Evolutionary conservation across 2,888 invertebrate species (phyloP), one percentile per base, ranked within the genome.

Genomic region (Melanophora roralis): DNA sequence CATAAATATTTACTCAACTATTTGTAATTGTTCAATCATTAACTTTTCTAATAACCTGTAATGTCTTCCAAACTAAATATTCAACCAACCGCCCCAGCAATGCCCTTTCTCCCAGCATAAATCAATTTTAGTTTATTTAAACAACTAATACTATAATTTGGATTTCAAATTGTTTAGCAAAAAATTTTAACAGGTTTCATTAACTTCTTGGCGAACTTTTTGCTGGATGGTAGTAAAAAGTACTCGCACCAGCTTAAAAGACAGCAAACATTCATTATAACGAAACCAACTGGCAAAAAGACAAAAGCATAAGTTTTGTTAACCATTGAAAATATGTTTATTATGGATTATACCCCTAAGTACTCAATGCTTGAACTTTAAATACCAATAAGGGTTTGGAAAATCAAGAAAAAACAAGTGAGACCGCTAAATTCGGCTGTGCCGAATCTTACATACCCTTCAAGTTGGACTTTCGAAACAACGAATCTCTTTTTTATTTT

Each of bases 301-400:
- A 16, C 40, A 65, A 53, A 40, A 67, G 65, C 75, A 75, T 75
- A 79, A 71, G 79, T 79, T 79, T 79, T 65, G 64, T 34, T 62
- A 75, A 67, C 32, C 71, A 67, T 38, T 67, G 79, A 55, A 80
- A 80, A 80, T 80, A 72, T 80, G 76, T 80, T 80, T 80, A 80
- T 80, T 80, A 80, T 76, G 76, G 80, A 80, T 80, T 80, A 80
- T 80, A 76, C 75, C 79, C 80, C 60, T 72, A 76, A 76, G 76
- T 80, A 76, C 67, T 76, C 71, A 67, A 80, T 80, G 76, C 72
- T 76, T 72, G 67, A 76, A 80, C 76, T 76, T 62, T 80, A 76
- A 80, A 80, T 76, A 51, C 60, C 67, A 71, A 65, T 75, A 76
- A 75, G 79, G 79, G 79, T 75, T 79, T 65, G 75, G 79, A 60